These are phyloP conservation scores for Eleginops maclovinus DNA, from an alignment of 2,113 vertebrate genomes.

Conservation along the genomic window DNA sequence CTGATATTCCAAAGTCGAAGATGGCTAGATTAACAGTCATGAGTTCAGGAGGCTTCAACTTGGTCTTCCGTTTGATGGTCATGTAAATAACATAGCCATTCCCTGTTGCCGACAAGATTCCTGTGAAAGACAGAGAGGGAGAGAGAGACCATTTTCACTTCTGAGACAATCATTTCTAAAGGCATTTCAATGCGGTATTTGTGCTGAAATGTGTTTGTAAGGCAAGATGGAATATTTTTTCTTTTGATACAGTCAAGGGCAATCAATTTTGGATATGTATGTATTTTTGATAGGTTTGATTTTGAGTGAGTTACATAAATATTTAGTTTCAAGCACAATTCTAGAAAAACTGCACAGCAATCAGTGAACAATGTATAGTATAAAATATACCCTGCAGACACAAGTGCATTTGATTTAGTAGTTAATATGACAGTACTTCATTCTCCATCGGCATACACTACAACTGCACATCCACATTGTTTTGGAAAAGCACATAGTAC, in stretches of 20 bases:
- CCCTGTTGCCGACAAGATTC: conserved; percentile 90
- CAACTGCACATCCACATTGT: background rate
- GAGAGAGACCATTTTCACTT: background rate
- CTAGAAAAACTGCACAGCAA: too few relatives aligned
- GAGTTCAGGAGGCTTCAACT: conserved; percentile 93
- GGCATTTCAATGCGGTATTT: background rate
- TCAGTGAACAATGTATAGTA: too few relatives aligned
- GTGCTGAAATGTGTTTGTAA: background rate
- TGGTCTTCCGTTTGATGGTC: conserved; percentile 90
- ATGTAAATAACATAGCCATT: conserved; percentile 95
- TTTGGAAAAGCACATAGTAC: background rate
- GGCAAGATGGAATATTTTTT: background rate
- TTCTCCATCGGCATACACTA: too few relatives aligned
- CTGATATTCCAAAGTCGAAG: conserved; percentile 97
- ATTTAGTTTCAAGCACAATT: too few relatives aligned
- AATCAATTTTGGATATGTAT: background rate
- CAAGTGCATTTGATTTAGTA: background rate
- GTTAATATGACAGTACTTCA: too few relatives aligned
- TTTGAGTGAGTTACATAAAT: background rate
- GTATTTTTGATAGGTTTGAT: background rate
- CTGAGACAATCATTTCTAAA: background rate
- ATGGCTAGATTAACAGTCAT: conserved; percentile 95
- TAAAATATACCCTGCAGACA: background rate
- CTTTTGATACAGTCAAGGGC: background rate
- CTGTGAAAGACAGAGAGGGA: conserved; percentile 71